Evolutionary conservation across 1,140 invertebrate genomes (phyloP).

Genomic region (Parapsyche elsis): DNA sequence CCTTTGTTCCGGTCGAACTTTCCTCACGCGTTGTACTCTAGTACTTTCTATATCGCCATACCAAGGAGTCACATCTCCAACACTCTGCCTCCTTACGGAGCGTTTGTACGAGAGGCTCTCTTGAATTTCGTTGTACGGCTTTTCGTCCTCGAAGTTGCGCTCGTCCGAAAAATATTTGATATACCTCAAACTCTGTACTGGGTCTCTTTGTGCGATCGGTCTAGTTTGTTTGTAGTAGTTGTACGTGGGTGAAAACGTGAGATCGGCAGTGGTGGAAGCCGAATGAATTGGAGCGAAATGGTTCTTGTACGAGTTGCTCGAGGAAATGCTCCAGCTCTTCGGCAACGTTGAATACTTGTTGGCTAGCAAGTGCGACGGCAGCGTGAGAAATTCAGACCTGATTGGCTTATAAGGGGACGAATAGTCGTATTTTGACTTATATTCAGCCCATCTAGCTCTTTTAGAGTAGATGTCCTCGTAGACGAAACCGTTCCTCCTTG

Average conservation of each 20-base stretch:
- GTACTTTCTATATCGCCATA: conserved; percentile 24
- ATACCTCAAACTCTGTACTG: conserved; percentile 53
- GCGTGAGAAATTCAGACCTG: conserved; percentile 64
- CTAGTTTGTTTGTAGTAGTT: conserved; percentile 32
- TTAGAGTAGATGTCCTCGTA: conserved; percentile 67
- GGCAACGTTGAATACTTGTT: conserved; percentile 57
- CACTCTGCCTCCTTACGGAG: background rate
- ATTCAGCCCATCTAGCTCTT: conserved; percentile 58
- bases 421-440: conserved; percentile 61
- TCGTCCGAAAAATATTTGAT: conserved; percentile 65
- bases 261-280: background rate
- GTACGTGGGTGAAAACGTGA: conserved; percentile 16
- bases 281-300: conserved; percentile 41
- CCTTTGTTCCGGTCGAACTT: conserved; percentile 20
- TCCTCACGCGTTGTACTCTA: conserved; percentile 19
- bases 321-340: conserved; percentile 53
- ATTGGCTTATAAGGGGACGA: conserved; percentile 65
- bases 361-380: conserved; percentile 60
- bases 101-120: conserved; percentile 3
- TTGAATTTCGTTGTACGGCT: conserved; percentile 25
- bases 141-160: conserved; percentile 27
- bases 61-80: background rate
- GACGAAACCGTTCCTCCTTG: conserved; percentile 64
- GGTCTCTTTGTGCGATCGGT: background rate
- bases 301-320: conserved; percentile 51